Evolutionary conservation across 2,113 vertebrate species (phyloP).

Genomic region (Ramphastos sulfuratus): DNA sequence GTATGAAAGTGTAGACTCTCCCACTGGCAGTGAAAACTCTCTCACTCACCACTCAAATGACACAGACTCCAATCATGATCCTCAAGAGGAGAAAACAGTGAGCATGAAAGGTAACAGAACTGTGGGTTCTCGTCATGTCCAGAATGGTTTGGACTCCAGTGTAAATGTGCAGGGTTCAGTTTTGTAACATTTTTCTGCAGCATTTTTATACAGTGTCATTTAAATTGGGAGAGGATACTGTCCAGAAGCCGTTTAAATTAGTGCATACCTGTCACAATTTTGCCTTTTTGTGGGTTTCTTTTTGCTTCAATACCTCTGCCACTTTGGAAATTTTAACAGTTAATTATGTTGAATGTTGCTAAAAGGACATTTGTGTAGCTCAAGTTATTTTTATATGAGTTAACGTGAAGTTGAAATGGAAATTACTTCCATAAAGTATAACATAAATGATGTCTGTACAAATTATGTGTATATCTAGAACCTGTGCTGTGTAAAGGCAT

Average conservation of each 20-base stretch:
- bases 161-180: constrained; percentile 84
- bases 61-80: constrained; percentile 97
- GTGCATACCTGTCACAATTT: constrained; percentile 82
- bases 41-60: constrained; percentile 98
- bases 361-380: constrained; percentile 87
- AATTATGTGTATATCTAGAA: constrained; percentile 83
- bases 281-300: constrained; percentile 79
- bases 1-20: constrained; percentile 99
- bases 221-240: constrained; percentile 83
- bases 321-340: constrained; percentile 85
- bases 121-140: constrained; percentile 91
- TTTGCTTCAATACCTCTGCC: constrained; percentile 88
- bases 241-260: constrained; percentile 78
- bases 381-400: constrained; percentile 91
- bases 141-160: constrained; percentile 96
- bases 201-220: constrained; percentile 86
- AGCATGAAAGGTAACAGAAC: constrained; percentile 96
- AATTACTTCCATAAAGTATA: constrained; percentile 78
- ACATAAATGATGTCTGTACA: constrained; percentile 82
- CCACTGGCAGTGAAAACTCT: constrained; percentile 97
- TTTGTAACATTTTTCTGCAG: constrained; percentile 83
- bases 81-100: constrained; percentile 93
- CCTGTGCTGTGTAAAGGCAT: constrained; percentile 83
- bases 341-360: constrained; percentile 88
- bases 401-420: constrained; percentile 87